Evolutionary conservation across 2,113 vertebrate species (phyloP), one percentile per base, ranked within the genome.

Genomic region (Origma solitaria): DNA sequence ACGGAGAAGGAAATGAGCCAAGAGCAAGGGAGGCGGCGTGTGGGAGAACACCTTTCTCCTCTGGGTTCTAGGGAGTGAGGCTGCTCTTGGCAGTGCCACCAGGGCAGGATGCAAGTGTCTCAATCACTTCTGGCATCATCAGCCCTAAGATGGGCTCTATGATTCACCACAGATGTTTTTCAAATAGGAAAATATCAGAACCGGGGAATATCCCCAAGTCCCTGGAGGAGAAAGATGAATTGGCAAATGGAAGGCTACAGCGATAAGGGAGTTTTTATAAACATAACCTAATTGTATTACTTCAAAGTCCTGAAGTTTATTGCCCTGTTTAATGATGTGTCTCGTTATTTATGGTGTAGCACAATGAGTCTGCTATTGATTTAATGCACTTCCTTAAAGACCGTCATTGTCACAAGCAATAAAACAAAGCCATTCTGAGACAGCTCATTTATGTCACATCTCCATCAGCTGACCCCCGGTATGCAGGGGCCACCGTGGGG

Each of bases 321-420:
- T 97, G 98, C 97, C 96, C 96, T 97, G 97, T 96, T 98, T 98
- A 98, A 98, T 98, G 98, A 97, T 98, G 97, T 97, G 96, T 97
- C 97, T 81, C 94, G 10, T 98, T 98, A 98, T 98, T 98, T 98
- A 98, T 98, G 95, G 95, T 96, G 95, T 94, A 95, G 94, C 76
- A 51, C 97, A 82, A 97, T 65, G 96, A 97, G 96, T 80, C 96
- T 95, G 92, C 97, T 97, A 97, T 97, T 98, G 98, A 98, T 98
- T 98, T 98, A 98, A 98, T 97, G 95, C 97, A 97, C 97, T 97
- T 97, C 97, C 92, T 98, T 98, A 98, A 98, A 98, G 97, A 97
- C 97, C 47, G 31, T 96, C 97, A 97, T 97, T 98, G 98, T 97
- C 95, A 96, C 95, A 95, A 97, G 96, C 96, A 94, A 97, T 98